Evolutionary conservation across 2,113 vertebrate genomes (phyloP), one percentile per base, ranked within the genome.

Genomic region (Mustelus asterias): DNA sequence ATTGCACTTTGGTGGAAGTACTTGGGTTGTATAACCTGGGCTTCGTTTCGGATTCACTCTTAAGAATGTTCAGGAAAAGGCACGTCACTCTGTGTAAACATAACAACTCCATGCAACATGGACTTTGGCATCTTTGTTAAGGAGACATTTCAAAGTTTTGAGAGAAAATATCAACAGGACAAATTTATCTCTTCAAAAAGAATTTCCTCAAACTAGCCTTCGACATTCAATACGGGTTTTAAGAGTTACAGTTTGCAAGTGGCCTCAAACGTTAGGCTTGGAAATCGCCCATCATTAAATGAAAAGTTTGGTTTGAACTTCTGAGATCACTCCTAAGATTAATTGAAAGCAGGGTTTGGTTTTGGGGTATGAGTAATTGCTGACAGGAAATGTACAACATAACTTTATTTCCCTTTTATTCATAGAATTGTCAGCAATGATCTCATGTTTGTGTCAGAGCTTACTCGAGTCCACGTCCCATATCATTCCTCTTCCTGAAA

Each of bases 121-220:
- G 88, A 90, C 88, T 90, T 63, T 58, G 54, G 88, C 88, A 90
- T 90, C 88, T 90, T 90, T 26, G 22, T 89, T 89, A n/a, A 88
- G 29, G 26, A 48, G 10, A 1, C 29, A 18, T 60, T 48, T 33
- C 41, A 29, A 88, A 54, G 44, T 44, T 41, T 63, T 41, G 78
- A 37, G 16, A 37, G 2, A 18, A 41, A 41, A 41, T 41, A 86
- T 86, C 24, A 22, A 22, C 41, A 1, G 20, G 41, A 24, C 20
- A 24, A 22, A 86, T 86, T 13, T 58, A 89, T 58, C 29, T 89
- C n/a, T 89, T 58, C 9, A 60, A 33, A 90, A 14, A 83, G 22
- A 41, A 89, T 3, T 63, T 24, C 54, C 26, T 60, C 26, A 13
- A 29, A n/a, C 29, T 76, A 58, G 33, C 5, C 18, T 83, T 83